These are phyloP conservation scores for Biston betularia DNA, from an alignment of 2,888 invertebrate species.

Conservation along the genomic window DNA sequence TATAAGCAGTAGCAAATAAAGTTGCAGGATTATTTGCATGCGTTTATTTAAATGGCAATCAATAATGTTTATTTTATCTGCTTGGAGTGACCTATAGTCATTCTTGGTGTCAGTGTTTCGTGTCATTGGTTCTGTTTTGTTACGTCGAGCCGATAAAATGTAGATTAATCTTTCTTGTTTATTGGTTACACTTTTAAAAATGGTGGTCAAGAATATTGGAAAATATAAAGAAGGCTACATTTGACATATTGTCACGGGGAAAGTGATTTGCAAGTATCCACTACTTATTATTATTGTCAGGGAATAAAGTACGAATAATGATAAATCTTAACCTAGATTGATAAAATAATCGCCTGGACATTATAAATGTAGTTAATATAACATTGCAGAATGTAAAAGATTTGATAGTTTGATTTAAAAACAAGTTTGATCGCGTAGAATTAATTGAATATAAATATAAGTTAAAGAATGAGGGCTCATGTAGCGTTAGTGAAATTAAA, in stretches of 20 bases:
- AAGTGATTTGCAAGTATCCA: background rate
- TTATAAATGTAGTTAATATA: background rate
- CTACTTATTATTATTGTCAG: background rate
- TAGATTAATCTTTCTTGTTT: conserved; percentile 38
- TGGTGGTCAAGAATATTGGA: background rate
- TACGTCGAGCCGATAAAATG: conserved; percentile 51
- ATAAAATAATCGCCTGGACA: background rate
- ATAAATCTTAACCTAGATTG: background rate
- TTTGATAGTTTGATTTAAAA: background rate
- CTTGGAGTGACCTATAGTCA: conserved; percentile 66
- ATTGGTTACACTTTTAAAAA: conserved; percentile 18
- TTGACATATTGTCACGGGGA: background rate
- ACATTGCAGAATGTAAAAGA: background rate
- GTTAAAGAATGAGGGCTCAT: background rate
- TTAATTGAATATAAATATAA: no score
- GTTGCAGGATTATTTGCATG: conserved; percentile 55
- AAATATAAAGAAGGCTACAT: background rate
- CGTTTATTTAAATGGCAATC: conserved; percentile 61
- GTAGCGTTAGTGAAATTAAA: background rate
- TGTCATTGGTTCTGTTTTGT: conserved; percentile 62
- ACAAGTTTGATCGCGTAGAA: background rate
- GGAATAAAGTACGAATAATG: background rate
- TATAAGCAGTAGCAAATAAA: conserved; percentile 37
- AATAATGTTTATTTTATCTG: conserved; percentile 64
- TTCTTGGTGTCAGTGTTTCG: conserved; percentile 65